Base-by-base conservation (phyloP, 1,140 invertebrate species). In the Macrotrachela quadricornifera region DNA sequence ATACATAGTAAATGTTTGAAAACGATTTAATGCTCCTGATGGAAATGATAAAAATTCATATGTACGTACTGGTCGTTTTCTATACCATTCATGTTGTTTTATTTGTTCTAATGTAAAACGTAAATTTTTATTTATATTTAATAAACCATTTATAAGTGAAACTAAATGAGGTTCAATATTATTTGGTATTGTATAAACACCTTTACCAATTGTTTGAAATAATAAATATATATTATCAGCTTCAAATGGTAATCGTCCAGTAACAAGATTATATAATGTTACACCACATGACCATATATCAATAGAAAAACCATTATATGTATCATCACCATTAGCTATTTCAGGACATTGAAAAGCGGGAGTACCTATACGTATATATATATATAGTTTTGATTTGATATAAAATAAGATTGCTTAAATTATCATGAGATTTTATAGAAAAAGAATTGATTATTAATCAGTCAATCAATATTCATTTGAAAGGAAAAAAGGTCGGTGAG, bases 281-380 rank as follows among this genome's bases (percentile, higher is more conserved):
- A 95, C 86, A 46, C 90, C 90, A 62, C 81, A 80, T 62, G 86
- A 91, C 90, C 90, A 96, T 61, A 95, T 83, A 71, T 96, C 90
- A 18, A 95, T 81, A 77, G 94, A 94, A 62, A 46, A 30, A 30
- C 21, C 21, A 30, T 8, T 30, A 8, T 30, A 30, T 30, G 21
- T 30, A 30, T 30, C 21, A 4, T 30, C 21, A 30, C 21, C 21
- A 62, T 46, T 42, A 10, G 53, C 53, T 62, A 97, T 90, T 76
- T 99, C 94, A 13, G 94, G 94, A 30, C 92, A 85, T 71, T 97
- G 91, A 75, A 97, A 97, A 38, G 88, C 87, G 18, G 92, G 92
- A 0, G 91, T 94, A n/a, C 74, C 74, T 69, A 85, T 82, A 64
- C 85, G n/a, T n/a, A n/a, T n/a, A n/a, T n/a, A n/a, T n/a, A n/a